Evolutionary conservation across 2,888 invertebrate species (phyloP).

Genomic region (Caenorhabditis sp.): DNA sequence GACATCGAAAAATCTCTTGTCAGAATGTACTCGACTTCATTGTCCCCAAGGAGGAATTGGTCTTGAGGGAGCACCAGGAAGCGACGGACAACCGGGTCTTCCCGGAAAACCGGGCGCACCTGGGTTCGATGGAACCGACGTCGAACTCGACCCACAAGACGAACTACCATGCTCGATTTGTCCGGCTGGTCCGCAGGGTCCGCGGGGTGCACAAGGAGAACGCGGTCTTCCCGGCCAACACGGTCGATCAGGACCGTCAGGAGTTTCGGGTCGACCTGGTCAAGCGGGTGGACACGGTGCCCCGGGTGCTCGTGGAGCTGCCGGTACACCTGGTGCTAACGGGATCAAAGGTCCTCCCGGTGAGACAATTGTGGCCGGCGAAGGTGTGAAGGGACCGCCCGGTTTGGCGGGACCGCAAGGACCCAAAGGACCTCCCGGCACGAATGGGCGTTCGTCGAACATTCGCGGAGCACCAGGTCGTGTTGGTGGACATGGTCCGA

Average conservation of each 20-base stretch:
- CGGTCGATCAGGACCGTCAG: constrained; percentile 41
- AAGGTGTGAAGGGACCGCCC: constrained; percentile 59
- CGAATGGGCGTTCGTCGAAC: constrained; percentile 59
- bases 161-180: constrained; percentile 62
- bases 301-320: constrained; percentile 43
- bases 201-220: constrained; percentile 57
- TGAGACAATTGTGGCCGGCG: constrained; percentile 54
- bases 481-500: constrained; percentile 44
- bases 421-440: constrained; percentile 53
- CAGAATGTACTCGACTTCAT: constrained; percentile 58
- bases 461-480: constrained; percentile 50
- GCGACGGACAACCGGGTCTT: constrained; percentile 58
- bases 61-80: constrained; percentile 53
- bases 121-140: constrained; percentile 49
- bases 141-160: constrained; percentile 47
- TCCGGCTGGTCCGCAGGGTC: constrained; percentile 55
- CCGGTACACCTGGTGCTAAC: constrained; percentile 40
- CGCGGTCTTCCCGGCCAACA: constrained; percentile 43
- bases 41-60: constrained; percentile 60
- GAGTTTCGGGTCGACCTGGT: constrained; percentile 48
- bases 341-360: constrained; percentile 54
- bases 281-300: constrained; percentile 43
- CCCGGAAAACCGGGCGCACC: constrained; percentile 56
- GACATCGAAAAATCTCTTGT: no score
- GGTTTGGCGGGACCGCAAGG: constrained; percentile 56